These are phyloP conservation scores for Cheilosia grossa DNA, from an alignment of 2,888 invertebrate species.

Conservation along the genomic window DNA sequence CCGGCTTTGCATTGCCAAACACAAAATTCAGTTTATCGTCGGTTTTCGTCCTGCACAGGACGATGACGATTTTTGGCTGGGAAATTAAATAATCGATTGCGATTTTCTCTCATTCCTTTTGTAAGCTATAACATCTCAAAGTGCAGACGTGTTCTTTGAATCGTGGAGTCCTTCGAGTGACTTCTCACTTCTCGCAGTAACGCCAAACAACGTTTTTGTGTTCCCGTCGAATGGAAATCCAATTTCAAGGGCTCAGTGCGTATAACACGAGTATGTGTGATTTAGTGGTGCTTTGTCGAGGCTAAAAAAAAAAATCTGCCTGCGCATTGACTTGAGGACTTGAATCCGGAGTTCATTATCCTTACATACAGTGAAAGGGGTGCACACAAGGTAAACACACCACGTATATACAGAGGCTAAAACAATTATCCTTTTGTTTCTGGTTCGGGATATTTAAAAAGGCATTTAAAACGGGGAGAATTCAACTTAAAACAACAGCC, in stretches of 20 bases:
- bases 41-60: conserved; percentile 68
- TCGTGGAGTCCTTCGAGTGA: conserved; percentile 50
- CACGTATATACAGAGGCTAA: conserved; percentile 36
- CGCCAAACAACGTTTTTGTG: conserved; percentile 66
- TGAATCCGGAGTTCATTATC: conserved; percentile 71
- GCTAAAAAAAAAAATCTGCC: conserved; percentile 36
- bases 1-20: conserved; percentile 65
- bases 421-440: conserved; percentile 70
- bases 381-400: conserved; percentile 66
- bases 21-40: conserved; percentile 66
- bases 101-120: conserved; percentile 28
- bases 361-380: conserved; percentile 56
- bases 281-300: conserved; percentile 53
- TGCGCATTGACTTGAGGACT: conserved; percentile 69
- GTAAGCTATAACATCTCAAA: conserved; percentile 1
- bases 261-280: conserved; percentile 18
- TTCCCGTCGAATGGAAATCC: conserved; percentile 12
- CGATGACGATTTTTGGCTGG: conserved; percentile 16
- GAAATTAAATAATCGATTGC: conserved; percentile 63
- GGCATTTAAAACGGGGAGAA: conserved; percentile 41
- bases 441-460: conserved; percentile 45
- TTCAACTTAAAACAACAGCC: conserved; percentile 28
- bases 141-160: conserved; percentile 15
- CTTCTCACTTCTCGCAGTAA: conserved; percentile 38
- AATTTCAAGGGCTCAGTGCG: conserved; percentile 48